Conservation (phyloP, 2,113 vertebrate genomes). For the Myrmecophaga tridactyla region DNA sequence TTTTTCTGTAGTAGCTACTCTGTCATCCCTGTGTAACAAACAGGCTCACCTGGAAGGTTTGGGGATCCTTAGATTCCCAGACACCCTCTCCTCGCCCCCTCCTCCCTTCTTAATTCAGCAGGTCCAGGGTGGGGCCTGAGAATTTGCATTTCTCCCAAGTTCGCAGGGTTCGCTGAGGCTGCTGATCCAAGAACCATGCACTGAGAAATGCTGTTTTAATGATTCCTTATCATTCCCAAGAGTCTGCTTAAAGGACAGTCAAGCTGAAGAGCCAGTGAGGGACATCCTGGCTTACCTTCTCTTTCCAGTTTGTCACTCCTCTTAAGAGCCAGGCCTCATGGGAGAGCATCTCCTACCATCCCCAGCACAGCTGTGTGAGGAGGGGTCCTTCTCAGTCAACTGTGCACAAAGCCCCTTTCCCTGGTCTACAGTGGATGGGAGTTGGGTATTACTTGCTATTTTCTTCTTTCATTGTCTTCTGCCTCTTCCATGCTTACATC, state of each 20-base stretch:
- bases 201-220: neutral
- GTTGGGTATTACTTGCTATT: neutral
- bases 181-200: neutral
- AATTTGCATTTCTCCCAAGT: neutral
- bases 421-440: neutral
- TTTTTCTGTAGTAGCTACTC: neutral
- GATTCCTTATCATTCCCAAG: neutral
- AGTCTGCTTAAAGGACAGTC: neutral
- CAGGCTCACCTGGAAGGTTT: neutral
- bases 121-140: no score
- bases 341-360: neutral
- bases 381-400: neutral
- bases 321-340: neutral
- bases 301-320: neutral
- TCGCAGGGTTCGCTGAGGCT: neutral
- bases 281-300: neutral
- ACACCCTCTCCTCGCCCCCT: no score
- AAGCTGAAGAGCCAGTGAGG: neutral
- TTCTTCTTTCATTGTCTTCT: neutral
- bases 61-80: neutral
- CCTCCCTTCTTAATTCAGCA: neutral
- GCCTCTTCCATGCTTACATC: neutral
- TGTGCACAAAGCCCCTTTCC: neutral
- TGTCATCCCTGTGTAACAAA: neutral
- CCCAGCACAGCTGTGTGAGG: rapidly evolving